These are phyloP conservation scores for Zygothrica quintamaculata DNA, from an alignment of 2,888 invertebrate species.

Conservation along the genomic window DNA sequence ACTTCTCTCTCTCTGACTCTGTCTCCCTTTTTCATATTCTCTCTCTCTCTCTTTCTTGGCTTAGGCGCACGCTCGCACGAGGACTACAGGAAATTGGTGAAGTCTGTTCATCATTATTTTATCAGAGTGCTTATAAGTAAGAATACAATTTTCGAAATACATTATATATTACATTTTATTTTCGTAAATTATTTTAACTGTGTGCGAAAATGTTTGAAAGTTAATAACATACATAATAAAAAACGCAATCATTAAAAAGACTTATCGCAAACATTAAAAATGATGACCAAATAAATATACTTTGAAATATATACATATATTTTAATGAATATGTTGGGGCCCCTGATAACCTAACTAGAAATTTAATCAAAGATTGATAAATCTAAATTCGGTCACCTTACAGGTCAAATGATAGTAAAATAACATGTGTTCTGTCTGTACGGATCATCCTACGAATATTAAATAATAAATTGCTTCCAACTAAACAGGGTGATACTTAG, in stretches of 20 bases:
- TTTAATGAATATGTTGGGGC: constrained; percentile 1
- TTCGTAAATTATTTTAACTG: constrained; percentile 21
- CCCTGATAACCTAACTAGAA: constrained; percentile 52
- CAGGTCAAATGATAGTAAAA: constrained; percentile 25
- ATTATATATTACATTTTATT: constrained; percentile 21
- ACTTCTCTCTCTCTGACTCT: constrained; percentile 33
- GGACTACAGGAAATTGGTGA: constrained; percentile 72
- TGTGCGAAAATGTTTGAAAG: constrained; percentile 28
- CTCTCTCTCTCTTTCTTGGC: constrained; percentile 1
- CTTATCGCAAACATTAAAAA: constrained; percentile 8
- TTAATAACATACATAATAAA: constrained; percentile 19
- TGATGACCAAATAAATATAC: constrained; percentile 17
- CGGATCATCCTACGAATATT: constrained; percentile 43
- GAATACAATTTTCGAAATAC: no score
- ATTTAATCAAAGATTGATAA: no score
- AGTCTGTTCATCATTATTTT: constrained; percentile 6
- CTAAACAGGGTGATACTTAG: no score
- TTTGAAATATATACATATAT: constrained; percentile 22
- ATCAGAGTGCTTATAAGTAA: constrained; percentile 13
- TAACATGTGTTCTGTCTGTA: constrained; percentile 47
- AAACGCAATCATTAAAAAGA: constrained; percentile 38
- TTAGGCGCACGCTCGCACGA: constrained; percentile 50
- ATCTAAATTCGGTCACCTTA: no score
- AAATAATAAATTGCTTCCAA: no score
- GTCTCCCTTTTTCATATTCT: constrained; percentile 16